Evolutionary conservation across 1,140 invertebrate species (phyloP), one percentile per base, ranked within the genome.

Genomic region (Pygmarrhopalites habei): DNA sequence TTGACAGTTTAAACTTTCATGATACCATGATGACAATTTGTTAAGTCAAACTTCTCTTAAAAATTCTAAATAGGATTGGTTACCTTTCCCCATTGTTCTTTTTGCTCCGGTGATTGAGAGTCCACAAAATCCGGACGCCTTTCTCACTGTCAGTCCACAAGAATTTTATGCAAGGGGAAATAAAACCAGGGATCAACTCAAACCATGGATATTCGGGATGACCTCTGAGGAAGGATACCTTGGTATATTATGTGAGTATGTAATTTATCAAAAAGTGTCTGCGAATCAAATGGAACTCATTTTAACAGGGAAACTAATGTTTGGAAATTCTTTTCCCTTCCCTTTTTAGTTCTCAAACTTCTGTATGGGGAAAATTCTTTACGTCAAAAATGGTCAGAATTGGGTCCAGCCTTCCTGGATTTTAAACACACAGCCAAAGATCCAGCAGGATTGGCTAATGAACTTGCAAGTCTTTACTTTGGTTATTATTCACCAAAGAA

Each of bases 31-130:
- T 19, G n/a, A 51, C 25, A 17, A 51, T 14, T 49, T n/a, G n/a
- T n/a, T n/a, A n/a, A n/a, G n/a, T n/a, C n/a, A n/a, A n/a, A n/a
- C n/a, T n/a, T n/a, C n/a, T n/a, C n/a, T n/a, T n/a, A n/a, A n/a
- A n/a, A n/a, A n/a, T n/a, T n/a, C n/a, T n/a, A n/a, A n/a, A 3
- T 19, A 65, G 59, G 55, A 61, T 19, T 65, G 59, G 60, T 10
- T 58, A 15, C 46, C 60, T 19, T 61, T 61, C 17, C 60, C 65
- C n/a, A 28, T 56, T 29, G 55, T 62, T 1, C 21, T 67, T 10
- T 70, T 70, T 63, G 47, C 63, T 19, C 68, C 68, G n/a, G 60
- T 62, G 0, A 56, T 70, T 41, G 68, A 70, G 29, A 30, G 47
- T 1, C 29, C 62, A 2, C 30, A 35, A 14, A 26, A 41, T 52